Base-by-base conservation (phyloP, 1,140 invertebrate genomes). In the Neodiprion virginianus region DNA sequence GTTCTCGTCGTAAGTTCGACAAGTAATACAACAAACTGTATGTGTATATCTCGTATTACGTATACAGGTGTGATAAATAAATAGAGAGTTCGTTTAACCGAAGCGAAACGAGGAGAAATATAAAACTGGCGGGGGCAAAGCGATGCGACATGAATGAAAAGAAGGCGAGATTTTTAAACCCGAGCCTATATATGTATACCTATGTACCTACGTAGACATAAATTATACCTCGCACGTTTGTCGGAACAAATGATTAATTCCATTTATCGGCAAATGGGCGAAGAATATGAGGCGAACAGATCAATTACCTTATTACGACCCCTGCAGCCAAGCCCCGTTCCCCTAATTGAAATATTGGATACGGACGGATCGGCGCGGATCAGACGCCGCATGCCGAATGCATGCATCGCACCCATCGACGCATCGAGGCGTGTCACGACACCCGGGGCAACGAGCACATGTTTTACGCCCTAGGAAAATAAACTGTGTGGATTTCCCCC, bases 141-240 rank as follows among this genome's bases (percentile, higher is more conserved):
- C 72, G 61, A 73, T 73, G 69, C 72, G 72, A 73, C 48, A 73
- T 53, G 68, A 23, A 67, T 73, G 72, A 66, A 69, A 28, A 67
- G 21, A 73, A 68, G 69, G 72, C 66, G 61, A 73, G 69, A 40
- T 40, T 40, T 40, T 40, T 5, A 40, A 40, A 5, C 1, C 28
- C 28, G 28, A 40, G 28, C 2, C 28, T 40, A 10, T 67, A 68
- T 73, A 73, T 73, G 65, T 65, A 17, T 28, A 70, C 69, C 17
- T 8, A 9, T 40, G 8, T 48, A 40, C 69, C 0, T 28, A 11
- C 69, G 3, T 28, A 11, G 1, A 10, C 40, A 10, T 10, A 9
- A 23, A 10, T 7, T 67, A 23, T 28, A 72, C 61, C 14, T n/a
- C 7, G 1, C 61, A 14, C 21, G 14, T n/a, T 21, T 21, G 61